Conservation (phyloP, 2,113 vertebrate genomes). For the Nothocercus nigrocapillus region DNA sequence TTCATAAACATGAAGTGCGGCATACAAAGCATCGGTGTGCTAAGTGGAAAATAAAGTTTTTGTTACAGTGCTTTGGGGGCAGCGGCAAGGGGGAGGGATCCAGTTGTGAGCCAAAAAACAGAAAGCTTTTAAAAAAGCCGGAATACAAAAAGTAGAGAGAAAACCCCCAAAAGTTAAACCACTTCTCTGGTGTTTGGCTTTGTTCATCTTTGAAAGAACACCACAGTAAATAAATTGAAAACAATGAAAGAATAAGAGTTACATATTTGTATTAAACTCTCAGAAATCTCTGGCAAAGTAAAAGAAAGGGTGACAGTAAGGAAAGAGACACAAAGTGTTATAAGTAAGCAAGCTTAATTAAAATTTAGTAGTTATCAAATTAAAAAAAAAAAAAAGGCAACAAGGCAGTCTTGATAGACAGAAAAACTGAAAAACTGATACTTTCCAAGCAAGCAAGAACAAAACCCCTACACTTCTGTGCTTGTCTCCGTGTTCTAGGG, state of each 20-base stretch:
- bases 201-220: background rate
- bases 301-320: background rate
- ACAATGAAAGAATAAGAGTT: background rate
- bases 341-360: background rate
- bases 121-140: background rate
- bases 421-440: conserved; percentile 25
- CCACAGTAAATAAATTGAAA: background rate
- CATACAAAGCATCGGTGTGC: background rate
- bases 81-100: background rate
- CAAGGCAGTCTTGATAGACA: background rate
- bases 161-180: background rate
- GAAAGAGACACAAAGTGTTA: background rate
- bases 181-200: background rate
- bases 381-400: background rate
- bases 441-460: background rate
- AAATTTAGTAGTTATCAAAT: background rate
- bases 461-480: background rate
- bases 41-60: background rate
- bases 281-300: background rate
- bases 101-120: background rate
- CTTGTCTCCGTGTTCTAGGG: background rate
- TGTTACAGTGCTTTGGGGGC: background rate
- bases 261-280: background rate
- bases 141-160: background rate
- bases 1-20: background rate